Percentiles rank a stretch among this genome's conserved stretches.
These are phyloP conservation scores for Hymenopus coronatus DNA, from an alignment of 2,888 invertebrate species.

Conservation along the genomic window DNA sequence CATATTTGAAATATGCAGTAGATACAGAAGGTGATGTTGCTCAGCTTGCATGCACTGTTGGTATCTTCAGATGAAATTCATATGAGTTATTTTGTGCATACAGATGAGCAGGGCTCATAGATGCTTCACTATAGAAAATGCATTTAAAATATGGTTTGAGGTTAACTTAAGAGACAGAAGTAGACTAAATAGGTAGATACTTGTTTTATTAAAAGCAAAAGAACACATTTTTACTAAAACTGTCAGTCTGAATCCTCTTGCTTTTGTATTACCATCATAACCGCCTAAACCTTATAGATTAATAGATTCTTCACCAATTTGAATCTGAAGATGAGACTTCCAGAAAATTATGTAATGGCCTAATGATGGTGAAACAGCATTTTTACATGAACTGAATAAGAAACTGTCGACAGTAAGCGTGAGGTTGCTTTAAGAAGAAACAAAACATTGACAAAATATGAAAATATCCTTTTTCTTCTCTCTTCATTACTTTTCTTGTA, in stretches of 20 bases:
- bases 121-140: neutral
- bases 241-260: neutral
- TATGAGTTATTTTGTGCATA: too few species aligned
- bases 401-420: neutral
- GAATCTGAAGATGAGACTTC: slow-evolving; percentile 14
- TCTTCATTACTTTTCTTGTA: neutral
- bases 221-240: neutral
- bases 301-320: slow-evolving; percentile 21
- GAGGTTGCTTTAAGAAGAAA: neutral
- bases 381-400: neutral
- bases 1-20: too few species aligned
- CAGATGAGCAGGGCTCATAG: too few species aligned
- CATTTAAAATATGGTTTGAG: neutral
- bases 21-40: too few species aligned
- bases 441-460: neutral
- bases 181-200: neutral
- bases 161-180: neutral
- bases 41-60: too few species aligned
- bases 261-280: neutral
- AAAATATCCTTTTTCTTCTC: neutral
- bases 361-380: neutral
- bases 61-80: too few species aligned
- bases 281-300: neutral
- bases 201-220: neutral
- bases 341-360: slow-evolving; percentile 22